phyloP scores from a whole-genome alignment of 2,888 invertebrate genomes.

The Tiphia femorata region DNA sequence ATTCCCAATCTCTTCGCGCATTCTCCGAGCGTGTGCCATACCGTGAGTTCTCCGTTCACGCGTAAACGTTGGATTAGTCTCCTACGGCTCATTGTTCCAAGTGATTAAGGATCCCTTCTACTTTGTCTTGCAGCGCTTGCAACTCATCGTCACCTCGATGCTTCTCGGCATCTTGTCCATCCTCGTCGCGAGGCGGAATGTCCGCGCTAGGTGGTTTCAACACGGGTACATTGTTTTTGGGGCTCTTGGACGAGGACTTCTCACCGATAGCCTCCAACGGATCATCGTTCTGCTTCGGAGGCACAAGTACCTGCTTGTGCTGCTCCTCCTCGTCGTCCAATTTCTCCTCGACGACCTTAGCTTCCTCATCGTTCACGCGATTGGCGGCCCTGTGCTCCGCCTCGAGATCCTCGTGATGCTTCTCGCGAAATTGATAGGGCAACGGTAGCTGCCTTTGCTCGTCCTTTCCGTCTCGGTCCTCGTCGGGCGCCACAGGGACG shows the following conservation, averaged over 20 bases:
- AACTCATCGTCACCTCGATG: not conserved
- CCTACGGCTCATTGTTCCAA: not conserved
- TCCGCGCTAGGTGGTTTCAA: constrained; percentile 8
- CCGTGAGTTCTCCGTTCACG: too few species aligned
- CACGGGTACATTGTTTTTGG: not conserved
- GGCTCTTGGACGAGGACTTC: constrained; percentile 28
- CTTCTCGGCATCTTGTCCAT: not conserved
- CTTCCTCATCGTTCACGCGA: constrained; percentile 17
- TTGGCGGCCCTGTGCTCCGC: constrained; percentile 11
- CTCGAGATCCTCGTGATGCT: constrained; percentile 12
- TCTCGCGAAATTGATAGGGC: constrained; percentile 35
- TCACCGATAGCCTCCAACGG: too few species aligned
- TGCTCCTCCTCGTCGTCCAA: constrained; percentile 26
- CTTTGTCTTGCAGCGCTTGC: not conserved
- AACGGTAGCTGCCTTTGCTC: constrained; percentile 37
- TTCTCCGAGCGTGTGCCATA: too few species aligned
- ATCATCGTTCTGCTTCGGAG: constrained; percentile 32
- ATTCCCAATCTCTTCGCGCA: too few species aligned
- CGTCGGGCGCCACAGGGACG: constrained; percentile 55
- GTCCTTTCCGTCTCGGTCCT: constrained; percentile 22
- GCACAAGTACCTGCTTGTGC: constrained; percentile 38
- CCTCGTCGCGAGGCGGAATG: constrained; percentile 6
- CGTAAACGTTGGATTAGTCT: too few species aligned
- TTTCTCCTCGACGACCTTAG: not conserved
- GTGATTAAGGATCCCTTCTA: not conserved